Evolutionary conservation across 2,888 invertebrate genomes (phyloP), one percentile per base, ranked within the genome.

Genomic region (Scaptomyza tumidula): DNA sequence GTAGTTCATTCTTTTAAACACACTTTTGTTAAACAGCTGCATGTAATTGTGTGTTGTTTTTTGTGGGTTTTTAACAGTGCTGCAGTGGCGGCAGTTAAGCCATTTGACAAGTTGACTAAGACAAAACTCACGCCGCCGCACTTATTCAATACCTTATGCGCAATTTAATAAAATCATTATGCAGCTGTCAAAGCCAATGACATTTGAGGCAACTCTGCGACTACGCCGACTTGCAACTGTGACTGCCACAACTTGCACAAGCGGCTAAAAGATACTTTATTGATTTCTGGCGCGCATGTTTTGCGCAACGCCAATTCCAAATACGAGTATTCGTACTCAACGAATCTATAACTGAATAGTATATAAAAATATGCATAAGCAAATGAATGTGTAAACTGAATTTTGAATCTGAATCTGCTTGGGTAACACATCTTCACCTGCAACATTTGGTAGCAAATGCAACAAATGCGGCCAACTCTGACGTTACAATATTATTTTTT

Each of bases 121-220:
- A 75, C 75, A 75, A 75, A 75, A 75, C 61, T 75, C 68, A 75
- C 75, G 76, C 73, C 73, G 76, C 77, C 73, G 77, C 77, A 74
- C 77, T 77, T 73, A 71, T 77, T 74, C 78, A 74, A 68, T 73
- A 77, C 69, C 69, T 77, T 80, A 66, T 65, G 82, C 70, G 81
- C 84, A 78, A 83, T 86, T 78, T 78, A 86, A 86, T 83, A 83
- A 74, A 80, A 83, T 86, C 86, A 83, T 83, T 78, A 83, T 86
- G 86, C 83, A 78, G 68, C 69, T 76, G 86, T 83, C 86, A 78
- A 53, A 83, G 68, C 66, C 66, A 72, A 86, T 80, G 83, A 74
- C 80, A 83, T 71, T 76, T 71, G 72, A 75, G 78, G 72, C 75
- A 70, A 77, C 67, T 71, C 78, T 67, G 53, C 61, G 31, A 31